Evolutionary conservation across 2,797 vertebrate species (phyloP).

Genomic region (Paramormyrops hopkinsi): DNA sequence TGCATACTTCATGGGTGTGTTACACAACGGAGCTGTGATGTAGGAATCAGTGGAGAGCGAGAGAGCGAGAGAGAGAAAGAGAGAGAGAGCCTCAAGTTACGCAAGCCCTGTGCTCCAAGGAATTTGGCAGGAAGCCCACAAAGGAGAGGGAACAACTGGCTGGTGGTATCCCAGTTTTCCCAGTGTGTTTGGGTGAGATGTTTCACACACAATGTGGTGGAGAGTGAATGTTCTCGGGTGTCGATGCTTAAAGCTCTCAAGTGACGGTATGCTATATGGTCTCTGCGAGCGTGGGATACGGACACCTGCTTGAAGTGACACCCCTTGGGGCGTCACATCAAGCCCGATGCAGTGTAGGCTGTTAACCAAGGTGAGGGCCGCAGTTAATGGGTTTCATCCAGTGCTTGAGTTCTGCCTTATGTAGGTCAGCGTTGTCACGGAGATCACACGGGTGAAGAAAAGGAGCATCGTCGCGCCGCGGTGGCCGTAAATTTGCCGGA

Average conservation of each 20-base stretch:
- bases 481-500: not conserved
- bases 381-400: not conserved
- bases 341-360: not conserved
- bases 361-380: not conserved
- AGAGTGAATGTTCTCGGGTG: not conserved
- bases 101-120: not conserved
- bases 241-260: not conserved
- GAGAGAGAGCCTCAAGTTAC: not conserved
- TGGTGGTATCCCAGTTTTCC: not conserved
- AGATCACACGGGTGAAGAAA: not conserved
- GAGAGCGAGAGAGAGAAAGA: not conserved
- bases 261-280: not conserved
- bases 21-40: constrained; percentile 6
- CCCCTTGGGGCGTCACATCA: not conserved
- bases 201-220: not conserved
- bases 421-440: not conserved
- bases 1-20: not conserved
- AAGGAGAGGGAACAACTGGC: not conserved
- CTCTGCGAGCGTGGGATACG: not conserved
- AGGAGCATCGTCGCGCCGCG: not conserved
- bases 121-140: not conserved
- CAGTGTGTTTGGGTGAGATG: not conserved
- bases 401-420: not conserved
- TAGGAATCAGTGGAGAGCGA: not conserved
- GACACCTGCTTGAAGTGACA: not conserved